phyloP scores from a whole-genome alignment of 53 echinoderm and acorn worm species.

The Zoroaster sp. region DNA sequence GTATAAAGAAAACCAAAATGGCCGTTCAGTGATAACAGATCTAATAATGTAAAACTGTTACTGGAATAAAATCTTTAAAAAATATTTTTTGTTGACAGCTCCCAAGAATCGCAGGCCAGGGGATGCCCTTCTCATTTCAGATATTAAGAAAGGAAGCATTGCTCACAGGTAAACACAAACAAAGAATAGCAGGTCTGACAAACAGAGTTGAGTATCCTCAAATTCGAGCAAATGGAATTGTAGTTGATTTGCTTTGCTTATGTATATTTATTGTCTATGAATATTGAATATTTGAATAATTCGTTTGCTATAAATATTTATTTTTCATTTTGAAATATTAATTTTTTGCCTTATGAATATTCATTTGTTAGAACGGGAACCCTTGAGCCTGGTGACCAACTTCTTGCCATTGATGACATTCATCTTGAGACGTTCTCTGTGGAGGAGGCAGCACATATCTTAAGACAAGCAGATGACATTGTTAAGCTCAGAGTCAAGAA shows the following conservation, averaged over 20 bases:
- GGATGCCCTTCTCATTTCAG: conserved; percentile 86
- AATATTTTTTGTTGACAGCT: conserved; percentile 47
- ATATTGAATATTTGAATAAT: background rate
- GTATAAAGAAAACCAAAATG: too few relatives aligned
- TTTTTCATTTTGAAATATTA: background rate
- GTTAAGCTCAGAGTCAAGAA: conserved; percentile 96
- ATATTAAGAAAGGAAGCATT: conserved; percentile 93
- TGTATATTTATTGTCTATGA: background rate
- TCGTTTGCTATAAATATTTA: too few relatives aligned
- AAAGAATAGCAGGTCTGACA: too few relatives aligned
- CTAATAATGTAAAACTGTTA: too few relatives aligned
- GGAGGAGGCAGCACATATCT: conserved; percentile 94
- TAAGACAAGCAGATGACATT: conserved; percentile 94
- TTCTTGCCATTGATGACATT: conserved; percentile 98
- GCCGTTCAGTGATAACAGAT: too few relatives aligned
- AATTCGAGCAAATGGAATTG: too few relatives aligned
- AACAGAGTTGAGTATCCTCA: too few relatives aligned
- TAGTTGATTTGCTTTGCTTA: too few relatives aligned
- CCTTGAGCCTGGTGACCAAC: conserved; percentile 88
- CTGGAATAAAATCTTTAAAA: background rate
- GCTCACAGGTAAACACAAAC: conserved; percentile 81
- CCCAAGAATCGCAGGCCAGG: conserved; percentile 79
- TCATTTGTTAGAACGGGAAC: conserved; percentile 96
- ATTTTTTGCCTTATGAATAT: too few relatives aligned
- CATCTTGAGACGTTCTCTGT: conserved; percentile 90